These are phyloP conservation scores for Parochlus steinenii DNA, from an alignment of 2,888 invertebrate genomes.

Conservation along the genomic window DNA sequence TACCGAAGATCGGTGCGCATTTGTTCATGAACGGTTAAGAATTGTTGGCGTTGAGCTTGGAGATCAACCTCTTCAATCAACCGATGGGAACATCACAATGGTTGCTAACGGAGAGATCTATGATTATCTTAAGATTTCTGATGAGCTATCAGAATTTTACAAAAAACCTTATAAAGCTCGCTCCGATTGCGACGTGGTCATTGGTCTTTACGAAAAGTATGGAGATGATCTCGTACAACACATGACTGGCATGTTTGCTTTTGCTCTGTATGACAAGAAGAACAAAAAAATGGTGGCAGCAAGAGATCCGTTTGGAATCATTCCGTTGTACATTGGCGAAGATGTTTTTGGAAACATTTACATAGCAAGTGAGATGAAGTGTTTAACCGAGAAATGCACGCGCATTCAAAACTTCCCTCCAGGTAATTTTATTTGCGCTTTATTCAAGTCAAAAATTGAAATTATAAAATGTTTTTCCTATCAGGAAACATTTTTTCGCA, in stretches of 20 bases:
- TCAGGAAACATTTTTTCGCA: constrained; percentile 10
- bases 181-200: constrained; percentile 28
- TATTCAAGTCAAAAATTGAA: not conserved
- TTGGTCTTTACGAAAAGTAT: constrained; percentile 25
- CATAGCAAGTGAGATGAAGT: constrained; percentile 30
- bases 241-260: constrained; percentile 28
- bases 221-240: constrained; percentile 22
- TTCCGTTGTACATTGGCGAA: constrained; percentile 27
- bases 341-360: constrained; percentile 26
- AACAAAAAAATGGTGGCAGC: constrained; percentile 23
- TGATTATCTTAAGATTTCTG: constrained; percentile 25
- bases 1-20: constrained; percentile 22
- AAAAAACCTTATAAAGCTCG: constrained; percentile 23
- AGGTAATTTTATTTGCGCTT: constrained; percentile 20
- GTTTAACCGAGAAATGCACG: constrained; percentile 23
- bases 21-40: constrained; percentile 26
- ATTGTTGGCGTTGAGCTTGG: constrained; percentile 25
- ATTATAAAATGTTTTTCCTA: not conserved
- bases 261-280: constrained; percentile 25
- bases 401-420: constrained; percentile 25
- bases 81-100: constrained; percentile 21
- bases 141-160: constrained; percentile 21
- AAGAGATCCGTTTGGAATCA: constrained; percentile 29
- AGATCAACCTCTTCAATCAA: constrained; percentile 25
- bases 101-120: constrained; percentile 30